Conservation (phyloP, 2,797 vertebrate species). For the Carduelis carduelis region DNA sequence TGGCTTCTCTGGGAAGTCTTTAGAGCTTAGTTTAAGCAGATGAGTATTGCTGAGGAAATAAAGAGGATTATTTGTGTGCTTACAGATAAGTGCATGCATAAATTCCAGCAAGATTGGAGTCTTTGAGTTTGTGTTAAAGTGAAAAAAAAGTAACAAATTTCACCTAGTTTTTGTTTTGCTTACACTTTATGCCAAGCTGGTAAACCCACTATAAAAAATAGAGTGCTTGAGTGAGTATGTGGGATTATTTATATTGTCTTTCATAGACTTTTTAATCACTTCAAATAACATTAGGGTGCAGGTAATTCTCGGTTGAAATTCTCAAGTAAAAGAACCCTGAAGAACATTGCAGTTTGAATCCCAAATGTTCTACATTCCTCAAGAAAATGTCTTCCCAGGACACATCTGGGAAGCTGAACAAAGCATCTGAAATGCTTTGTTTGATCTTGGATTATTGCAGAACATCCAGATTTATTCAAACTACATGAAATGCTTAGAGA, state of each 20-base stretch:
- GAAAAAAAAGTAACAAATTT: background rate
- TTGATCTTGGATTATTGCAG: constrained; percentile 60
- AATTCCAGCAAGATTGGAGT: background rate
- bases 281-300: background rate
- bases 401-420: constrained; percentile 16
- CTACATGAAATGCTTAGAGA: constrained; percentile 14
- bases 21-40: constrained; percentile 37
- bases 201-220: background rate
- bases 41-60: background rate
- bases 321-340: background rate
- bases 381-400: constrained; percentile 56
- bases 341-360: constrained; percentile 24
- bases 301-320: background rate
- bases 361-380: background rate
- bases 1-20: background rate
- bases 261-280: background rate
- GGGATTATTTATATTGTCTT: background rate
- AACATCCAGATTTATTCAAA: constrained; percentile 45
- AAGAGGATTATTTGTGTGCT: constrained; percentile 19
- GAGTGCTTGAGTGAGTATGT: background rate
- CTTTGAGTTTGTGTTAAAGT: background rate
- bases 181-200: background rate
- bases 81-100: background rate
- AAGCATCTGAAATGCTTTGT: constrained; percentile 41
- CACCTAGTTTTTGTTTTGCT: background rate